Percentiles rank a stretch among this genome's conserved stretches.
Evolutionary conservation across 2,113 vertebrate species (phyloP).

Genomic region (Peromyscus maniculatus): DNA sequence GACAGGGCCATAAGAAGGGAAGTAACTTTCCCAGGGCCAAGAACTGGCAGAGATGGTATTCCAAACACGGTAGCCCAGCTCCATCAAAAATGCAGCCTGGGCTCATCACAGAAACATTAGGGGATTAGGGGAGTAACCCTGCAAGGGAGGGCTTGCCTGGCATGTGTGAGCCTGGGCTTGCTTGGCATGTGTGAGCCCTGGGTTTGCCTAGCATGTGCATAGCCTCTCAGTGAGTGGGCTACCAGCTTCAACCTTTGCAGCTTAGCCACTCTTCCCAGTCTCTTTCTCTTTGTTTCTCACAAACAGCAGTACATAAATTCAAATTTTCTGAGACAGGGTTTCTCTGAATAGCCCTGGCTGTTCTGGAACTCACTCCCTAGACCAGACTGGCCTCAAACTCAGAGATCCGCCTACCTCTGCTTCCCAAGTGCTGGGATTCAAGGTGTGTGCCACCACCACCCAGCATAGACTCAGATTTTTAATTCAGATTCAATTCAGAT

Average conservation of each 20-base stretch:
- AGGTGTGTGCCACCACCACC: background rate
- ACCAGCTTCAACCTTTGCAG: background rate
- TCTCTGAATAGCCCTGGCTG: background rate
- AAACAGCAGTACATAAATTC: conserved; percentile 74
- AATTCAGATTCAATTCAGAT: conserved; percentile 83
- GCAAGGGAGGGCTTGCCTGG: background rate
- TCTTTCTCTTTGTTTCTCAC: conserved; percentile 84
- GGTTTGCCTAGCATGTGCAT: too few relatives aligned
- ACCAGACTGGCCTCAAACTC: background rate
- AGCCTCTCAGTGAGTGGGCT: fast-evolving
- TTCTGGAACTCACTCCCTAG: background rate
- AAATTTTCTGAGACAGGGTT: background rate
- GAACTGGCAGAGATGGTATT: background rate
- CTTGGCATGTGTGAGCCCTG: too few relatives aligned
- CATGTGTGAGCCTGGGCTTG: background rate
- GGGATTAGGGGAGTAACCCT: background rate
- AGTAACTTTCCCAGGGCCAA: background rate
- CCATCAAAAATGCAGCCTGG: background rate
- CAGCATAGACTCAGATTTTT: conserved; percentile 77
- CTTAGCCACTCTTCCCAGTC: conserved; percentile 54
- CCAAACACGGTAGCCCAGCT: background rate
- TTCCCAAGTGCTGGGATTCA: background rate
- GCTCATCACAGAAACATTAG: background rate
- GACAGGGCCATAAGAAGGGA: background rate
- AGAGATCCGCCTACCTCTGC: background rate